These are phyloP conservation scores for Lepidurus packardi DNA, from an alignment of 1,140 invertebrate species.

Conservation along the genomic window DNA sequence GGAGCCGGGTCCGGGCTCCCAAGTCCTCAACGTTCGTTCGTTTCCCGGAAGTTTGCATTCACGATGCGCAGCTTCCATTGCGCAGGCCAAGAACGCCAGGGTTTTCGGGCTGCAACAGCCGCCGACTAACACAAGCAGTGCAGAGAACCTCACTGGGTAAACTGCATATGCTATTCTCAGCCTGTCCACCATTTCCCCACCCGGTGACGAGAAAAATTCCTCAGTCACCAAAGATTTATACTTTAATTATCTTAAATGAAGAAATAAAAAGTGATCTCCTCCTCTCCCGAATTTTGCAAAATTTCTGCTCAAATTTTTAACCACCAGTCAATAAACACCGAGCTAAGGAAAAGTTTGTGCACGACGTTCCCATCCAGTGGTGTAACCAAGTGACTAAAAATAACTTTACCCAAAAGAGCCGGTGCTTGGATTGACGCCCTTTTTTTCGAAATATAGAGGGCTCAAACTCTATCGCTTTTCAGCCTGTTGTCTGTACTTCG, in stretches of 20 bases:
- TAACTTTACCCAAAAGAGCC: not conserved
- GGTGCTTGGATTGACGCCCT: not conserved
- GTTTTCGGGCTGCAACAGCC: not conserved
- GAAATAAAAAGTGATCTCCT: too few species aligned
- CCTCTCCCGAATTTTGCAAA: too few species aligned
- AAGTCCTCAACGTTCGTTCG: not conserved
- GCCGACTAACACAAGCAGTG: not conserved
- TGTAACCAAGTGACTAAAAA: slow-evolving; percentile 15
- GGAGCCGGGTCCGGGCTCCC: not conserved
- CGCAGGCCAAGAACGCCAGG: not conserved
- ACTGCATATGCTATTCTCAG: slow-evolving; percentile 6
- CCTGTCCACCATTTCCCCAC: not conserved
- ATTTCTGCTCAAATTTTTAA: not conserved
- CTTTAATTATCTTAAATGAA: not conserved
- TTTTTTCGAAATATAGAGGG: not conserved
- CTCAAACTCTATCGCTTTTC: not conserved
- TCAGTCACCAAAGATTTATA: not conserved
- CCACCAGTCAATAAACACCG: not conserved
- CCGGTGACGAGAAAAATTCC: not conserved
- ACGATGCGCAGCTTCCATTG: not conserved
- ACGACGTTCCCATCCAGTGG: not conserved
- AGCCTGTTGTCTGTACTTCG: not conserved
- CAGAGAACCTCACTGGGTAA: not conserved
- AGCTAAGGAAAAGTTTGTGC: not conserved
- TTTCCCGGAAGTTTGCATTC: not conserved